A percentile compares a stretch with the other conserved stretches of the same genome.
Evolutionary conservation across 2,113 vertebrate species (phyloP).

Genomic region (Leptobrachium ailaonicum): DNA sequence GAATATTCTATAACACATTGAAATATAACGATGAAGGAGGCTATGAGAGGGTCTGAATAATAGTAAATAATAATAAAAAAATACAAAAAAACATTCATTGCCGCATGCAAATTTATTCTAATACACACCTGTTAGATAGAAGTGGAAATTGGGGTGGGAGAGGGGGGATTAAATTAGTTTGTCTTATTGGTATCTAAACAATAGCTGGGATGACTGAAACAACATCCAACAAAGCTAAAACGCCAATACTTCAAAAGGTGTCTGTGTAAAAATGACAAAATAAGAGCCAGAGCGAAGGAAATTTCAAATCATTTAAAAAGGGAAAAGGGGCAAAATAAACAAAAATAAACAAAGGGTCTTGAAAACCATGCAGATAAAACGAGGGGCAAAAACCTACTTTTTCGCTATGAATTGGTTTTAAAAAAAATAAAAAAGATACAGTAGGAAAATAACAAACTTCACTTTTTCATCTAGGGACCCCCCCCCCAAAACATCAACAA

Average conservation of each 20-base stretch:
- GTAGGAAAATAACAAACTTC: too few species aligned
- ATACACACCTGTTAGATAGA: conserved; percentile 42
- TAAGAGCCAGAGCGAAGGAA: conserved; percentile 11
- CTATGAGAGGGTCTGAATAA: conserved; percentile 6
- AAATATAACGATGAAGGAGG: conserved; percentile 27
- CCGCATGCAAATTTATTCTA: conserved; percentile 47
- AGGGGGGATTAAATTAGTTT: conserved; percentile 39
- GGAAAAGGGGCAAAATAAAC: too few species aligned
- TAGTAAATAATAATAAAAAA: too few species aligned
- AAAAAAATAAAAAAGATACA: too few species aligned
- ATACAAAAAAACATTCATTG: conserved; percentile 26
- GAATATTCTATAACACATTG: conserved; percentile 32
- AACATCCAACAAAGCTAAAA: conserved; percentile 11
- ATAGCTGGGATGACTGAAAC: conserved; percentile 12
- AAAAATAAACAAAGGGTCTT: too few species aligned
- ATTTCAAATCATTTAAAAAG: not conserved
- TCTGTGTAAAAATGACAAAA: conserved; percentile 3
- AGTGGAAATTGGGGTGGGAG: not conserved
- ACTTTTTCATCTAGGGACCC: too few species aligned
- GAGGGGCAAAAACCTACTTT: too few species aligned
- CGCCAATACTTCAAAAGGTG: conserved; percentile 20
- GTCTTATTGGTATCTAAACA: conserved; percentile 24
- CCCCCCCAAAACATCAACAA: too few species aligned
- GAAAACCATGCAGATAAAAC: too few species aligned
- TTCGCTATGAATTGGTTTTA: too few species aligned